Evolutionary conservation across 2,888 invertebrate genomes (phyloP), one percentile per base, ranked within the genome.

Genomic region (Lepas anatifera): DNA sequence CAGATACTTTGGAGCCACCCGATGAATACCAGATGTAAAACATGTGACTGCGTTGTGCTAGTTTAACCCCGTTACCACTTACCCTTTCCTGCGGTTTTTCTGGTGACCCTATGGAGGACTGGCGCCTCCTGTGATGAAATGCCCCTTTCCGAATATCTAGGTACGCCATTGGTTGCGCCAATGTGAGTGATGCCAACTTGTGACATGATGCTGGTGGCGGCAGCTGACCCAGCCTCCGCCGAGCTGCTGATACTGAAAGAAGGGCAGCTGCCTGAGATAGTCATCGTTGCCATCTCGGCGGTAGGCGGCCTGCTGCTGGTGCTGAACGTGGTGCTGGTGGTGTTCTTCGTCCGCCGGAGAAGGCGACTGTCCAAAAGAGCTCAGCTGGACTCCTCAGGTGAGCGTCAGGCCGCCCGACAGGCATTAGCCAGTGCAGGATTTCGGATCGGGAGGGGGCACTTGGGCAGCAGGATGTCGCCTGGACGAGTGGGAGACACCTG

Each of bases 231-330:
- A 2, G 35, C 18, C 1, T 29, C 58, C 2, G 58, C 58, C 16
- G 35, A 58, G 35, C 32, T 13, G 58, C 35, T 58, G 35, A 22
- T 16, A 75, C 83, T 88, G 77, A 90, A 89, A 79, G 85, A 87
- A 72, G 86, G 88, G 71, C 91, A 92, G 78, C 85, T 90, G 74
- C 92, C 95, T 37, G 89, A 91, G 81, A 88, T 93, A 77, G 89
- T 95, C 78, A 91, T 95, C 80, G 88, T 92, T 78, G 90, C 93
- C 77, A 92, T 95, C 72, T 92, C 92, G 48, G 86, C 94, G n/a
- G 79, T 81, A 3, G 81, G 81, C n/a, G 77, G 80, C 69, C 77
- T 81, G 70, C 77, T 82, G 41, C 78, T 82, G 66, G 78, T 80
- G 22, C 78, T 82, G 72, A 82, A 82, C 75, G 78, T 82, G 69